Base-by-base conservation (phyloP, 2,888 invertebrate genomes). In the Halocaridina rubra region DNA sequence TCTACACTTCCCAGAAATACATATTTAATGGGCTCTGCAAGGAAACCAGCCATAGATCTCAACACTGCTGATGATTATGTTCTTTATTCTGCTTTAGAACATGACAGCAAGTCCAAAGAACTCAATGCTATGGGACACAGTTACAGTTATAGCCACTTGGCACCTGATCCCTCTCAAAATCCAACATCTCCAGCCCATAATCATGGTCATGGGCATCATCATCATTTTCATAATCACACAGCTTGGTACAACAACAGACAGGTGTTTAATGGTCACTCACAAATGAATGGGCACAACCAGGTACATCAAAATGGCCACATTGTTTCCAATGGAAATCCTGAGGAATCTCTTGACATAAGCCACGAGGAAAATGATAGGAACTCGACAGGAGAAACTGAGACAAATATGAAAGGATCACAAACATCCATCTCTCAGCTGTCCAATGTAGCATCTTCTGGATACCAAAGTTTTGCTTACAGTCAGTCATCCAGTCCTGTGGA, bases 391-490 rank as follows among this genome's bases (percentile, higher is more conserved):
- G 91, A 91, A 81, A 87, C 90, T 77, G 91, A 91, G 61, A 39
- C 86, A 13, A 89, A 89, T 80, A 89, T 89, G 69, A 89, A 90
- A 76, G 91, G 91, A 76, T 96, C 96, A 64, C 95, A 95, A 90
- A 94, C 95, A 75, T 95, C 95, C 0, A 95, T 95, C 88, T 95
- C 95, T 86, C 96, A 96, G 89, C 90, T 95, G 74, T 94, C 94
- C 27, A 94, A 94, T 88, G 94, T 94, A 8, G 96, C 95, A 46
- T 95, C 95, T 89, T 96, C 96, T 0, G 96, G 96, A 5, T 96
- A 96, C 91, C 96, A 96, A 91, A 96, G 96, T 89, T 95, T 96
- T 90, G 95, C 95, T 53, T 96, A 95, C 91, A 96, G 96, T 90
- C 96, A 96, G 91, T 96, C 96, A 89, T 95, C 95, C 89, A 96